These are phyloP conservation scores for Lycodopsis pacificus DNA, from an alignment of 2,797 vertebrate genomes.

Conservation along the genomic window DNA sequence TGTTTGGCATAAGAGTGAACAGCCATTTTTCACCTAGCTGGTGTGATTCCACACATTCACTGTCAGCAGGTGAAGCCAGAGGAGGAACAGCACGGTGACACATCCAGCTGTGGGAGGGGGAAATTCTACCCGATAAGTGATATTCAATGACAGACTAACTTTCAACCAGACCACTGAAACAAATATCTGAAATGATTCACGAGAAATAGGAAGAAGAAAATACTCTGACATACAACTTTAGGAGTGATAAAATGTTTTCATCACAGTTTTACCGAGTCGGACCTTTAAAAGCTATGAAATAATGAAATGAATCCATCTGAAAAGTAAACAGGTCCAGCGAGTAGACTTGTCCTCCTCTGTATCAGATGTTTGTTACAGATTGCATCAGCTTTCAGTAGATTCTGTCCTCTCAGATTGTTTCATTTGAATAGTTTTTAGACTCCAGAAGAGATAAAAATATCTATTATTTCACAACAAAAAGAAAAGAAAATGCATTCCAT, in stretches of 20 bases:
- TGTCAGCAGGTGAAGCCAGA: conserved; percentile 17
- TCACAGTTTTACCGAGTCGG: neutral
- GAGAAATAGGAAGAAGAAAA: too few relatives aligned
- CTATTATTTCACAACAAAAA: neutral
- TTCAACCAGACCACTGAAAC: neutral
- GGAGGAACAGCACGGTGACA: conserved; percentile 11
- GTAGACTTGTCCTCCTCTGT: neutral
- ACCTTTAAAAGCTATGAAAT: too few relatives aligned
- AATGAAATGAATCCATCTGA: neutral
- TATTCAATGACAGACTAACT: neutral
- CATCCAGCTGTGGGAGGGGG: conserved; percentile 10
- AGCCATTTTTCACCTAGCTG: conserved; percentile 73
- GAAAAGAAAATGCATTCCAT: too few relatives aligned
- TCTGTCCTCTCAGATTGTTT: neutral
- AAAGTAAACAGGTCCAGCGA: neutral
- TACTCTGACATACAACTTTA: neutral
- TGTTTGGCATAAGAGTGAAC: conserved; percentile 75
- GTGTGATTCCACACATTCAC: conserved; percentile 24
- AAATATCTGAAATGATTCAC: neutral
- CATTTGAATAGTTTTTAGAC: neutral
- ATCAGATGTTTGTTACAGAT: neutral
- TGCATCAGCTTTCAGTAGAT: neutral
- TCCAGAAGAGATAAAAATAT: neutral
- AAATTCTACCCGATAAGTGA: neutral
- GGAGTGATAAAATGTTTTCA: neutral